phyloP scores from a whole-genome alignment of 2,113 vertebrate species.

The Suncus etruscus region DNA sequence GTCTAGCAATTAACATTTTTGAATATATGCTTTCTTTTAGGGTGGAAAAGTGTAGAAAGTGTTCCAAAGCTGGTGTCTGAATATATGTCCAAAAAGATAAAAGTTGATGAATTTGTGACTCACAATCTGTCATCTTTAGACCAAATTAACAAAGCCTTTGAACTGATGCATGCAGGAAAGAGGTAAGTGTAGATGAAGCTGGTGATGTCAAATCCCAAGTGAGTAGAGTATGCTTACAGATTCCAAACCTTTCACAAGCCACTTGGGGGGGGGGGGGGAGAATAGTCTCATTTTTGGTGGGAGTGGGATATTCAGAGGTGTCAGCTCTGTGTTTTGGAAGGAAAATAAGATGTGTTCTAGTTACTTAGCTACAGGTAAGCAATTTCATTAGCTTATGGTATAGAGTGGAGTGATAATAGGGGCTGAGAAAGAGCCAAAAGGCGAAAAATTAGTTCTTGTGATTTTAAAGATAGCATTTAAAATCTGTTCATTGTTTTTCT shows the following conservation, averaged over 20 bases:
- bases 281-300: too few relatives aligned
- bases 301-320: too few relatives aligned
- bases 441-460: neutral
- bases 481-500: conserved; percentile 57
- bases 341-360: too few relatives aligned
- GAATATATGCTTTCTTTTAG: conserved; percentile 77
- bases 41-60: conserved; percentile 90
- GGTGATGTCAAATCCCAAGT: too few relatives aligned
- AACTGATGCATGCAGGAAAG: conserved; percentile 88
- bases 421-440: neutral
- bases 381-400: neutral
- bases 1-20: too few relatives aligned
- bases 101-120: conserved; percentile 91
- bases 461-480: conserved; percentile 15
- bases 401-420: neutral
- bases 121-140: conserved; percentile 87
- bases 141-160: conserved; percentile 90
- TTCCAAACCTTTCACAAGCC: too few relatives aligned
- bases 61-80: conserved; percentile 90
- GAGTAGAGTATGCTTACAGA: neutral
- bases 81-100: conserved; percentile 91
- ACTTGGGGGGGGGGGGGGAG: neutral
- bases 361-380: neutral
- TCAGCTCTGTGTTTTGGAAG: neutral
- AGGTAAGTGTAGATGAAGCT: conserved; percentile 79